Base-by-base conservation (phyloP, 2,113 vertebrate genomes). In the Lamprologus ornatipinnis region DNA sequence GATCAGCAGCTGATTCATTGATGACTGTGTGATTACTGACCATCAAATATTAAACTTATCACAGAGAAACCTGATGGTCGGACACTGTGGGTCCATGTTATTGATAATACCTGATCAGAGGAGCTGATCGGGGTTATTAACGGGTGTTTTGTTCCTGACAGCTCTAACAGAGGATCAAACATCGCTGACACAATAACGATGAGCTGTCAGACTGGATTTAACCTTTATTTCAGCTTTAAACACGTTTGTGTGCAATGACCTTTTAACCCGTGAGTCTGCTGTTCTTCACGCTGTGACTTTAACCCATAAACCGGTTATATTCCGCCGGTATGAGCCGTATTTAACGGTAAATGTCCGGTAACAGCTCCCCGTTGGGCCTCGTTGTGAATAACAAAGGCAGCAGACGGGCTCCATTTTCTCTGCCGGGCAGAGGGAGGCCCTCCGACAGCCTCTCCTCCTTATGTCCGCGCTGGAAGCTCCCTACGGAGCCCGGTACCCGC, bases 381-480 rank as follows among this genome's bases (percentile, higher is more conserved):
- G 40, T 6, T 5, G 57, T 10, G 80, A 87, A 85, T 45, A 94
- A 94, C 92, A 94, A 93, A 95, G 92, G 88, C 70, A 89, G 90
- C 63, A 81, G 63, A 85, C 35, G 45, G 68, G 57, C 63, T 90
- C 94, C 91, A 92, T 94, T 88, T 94, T 94, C 65, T 87, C 40
- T 1, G 2, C 19, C 40, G 40, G 82, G 79, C 45, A 6, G 53
- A 17, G 1, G 40, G 80, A 75, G 85, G 85, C 83, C 87, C 81
- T 4, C 3, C 28, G 14, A 42, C 21, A 73, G 8, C 14, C 40
- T 45, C 13, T 1, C 6, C 9, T 28, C 4, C 1, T 1, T 0
- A 10, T 1, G 3, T 1, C 1, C 5, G 35, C 2, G 14, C 2
- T 21, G 65, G 73, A 87, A 14, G 17, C 1, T 37, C 23, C n/a